Evolutionary conservation across 2,888 invertebrate genomes (phyloP), one percentile per base, ranked within the genome.

Genomic region (Smittia aterrima): DNA sequence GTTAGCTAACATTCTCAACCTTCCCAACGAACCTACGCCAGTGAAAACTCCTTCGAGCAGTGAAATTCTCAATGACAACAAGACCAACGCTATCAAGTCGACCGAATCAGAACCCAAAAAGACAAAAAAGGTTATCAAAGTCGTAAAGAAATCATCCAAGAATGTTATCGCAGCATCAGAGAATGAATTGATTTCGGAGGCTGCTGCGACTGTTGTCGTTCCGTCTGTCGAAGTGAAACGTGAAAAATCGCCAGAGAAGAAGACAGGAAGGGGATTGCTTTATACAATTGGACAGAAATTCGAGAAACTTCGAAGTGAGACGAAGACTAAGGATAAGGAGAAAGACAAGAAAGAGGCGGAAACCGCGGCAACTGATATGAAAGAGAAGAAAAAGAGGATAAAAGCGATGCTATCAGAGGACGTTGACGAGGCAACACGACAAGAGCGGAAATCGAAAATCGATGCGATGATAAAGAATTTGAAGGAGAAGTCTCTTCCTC

Each of bases 201-300:
- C 9, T 3, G 32, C 77, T 74, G 75, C 75, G 13, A 82, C 32
- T 24, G 66, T 25, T 22, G 32, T 32, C 4, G 32, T 77, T 74
- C 75, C 75, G 13, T 82, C 32, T 24, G 16, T 32, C 3, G 53
- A 70, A 16, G 53, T 32, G 54, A 76, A 76, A 77, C 85, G 81
- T 77, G 80, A 77, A 78, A 84, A 82, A 74, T 81, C 82, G 0
- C 81, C 85, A 6, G 88, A 88, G 79, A 89, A 89, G 81, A 89
- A 89, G 81, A 84, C 87, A 1, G 86, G 84, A 76, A 83, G 85
- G 77, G 87, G 86, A 76, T 84, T 93, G 77, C 83, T 93, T 53
- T 91, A 91, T 79, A 89, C 89, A 0, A 87, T 93, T 78, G 92
- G 93, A 62, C 92, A 91, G 79, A 90, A 90, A 80, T 85, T 90